Evolutionary conservation across 2,113 vertebrate species (phyloP), one percentile per base, ranked within the genome.

Genomic region (Calidris pugnax): DNA sequence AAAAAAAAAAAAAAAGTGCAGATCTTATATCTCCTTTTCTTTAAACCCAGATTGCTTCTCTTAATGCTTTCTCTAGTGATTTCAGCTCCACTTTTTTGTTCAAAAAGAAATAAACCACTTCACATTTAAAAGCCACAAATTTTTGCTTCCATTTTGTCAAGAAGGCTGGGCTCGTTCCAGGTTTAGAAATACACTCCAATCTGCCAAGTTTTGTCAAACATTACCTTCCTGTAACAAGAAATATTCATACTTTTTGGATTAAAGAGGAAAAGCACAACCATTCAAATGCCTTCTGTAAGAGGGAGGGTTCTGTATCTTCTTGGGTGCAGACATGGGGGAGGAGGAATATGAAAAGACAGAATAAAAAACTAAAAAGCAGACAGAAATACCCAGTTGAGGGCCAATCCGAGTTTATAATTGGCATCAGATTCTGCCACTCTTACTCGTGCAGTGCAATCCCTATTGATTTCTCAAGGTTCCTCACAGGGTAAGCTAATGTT

Each of bases 171-270:
- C 37, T 96, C 30, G 69, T 97, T 97, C 97, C 94, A 94, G 80
- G 87, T 95, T 97, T 97, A 97, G 96, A 97, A 97, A 96, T 90
- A 88, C 53, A 89, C 74, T 96, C 73, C 56, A 80, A 96, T 93
- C 91, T 96, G 97, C 97, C 97, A 97, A 96, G 86, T 96, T 97
- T 97, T 97, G 91, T 97, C 97, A 98, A 96, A 93, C 60, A 69
- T 86, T 96, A 96, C 94, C 94, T 98, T 96, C 74, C 81, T 93
- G 92, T 94, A 90, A 92, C 17, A n/a, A 97, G 93, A 74, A 97
- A 95, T 95, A 95, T 67, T 97, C 93, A 63, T 87, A 76, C 53
- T 94, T 96, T 86, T 78, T 82, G 85, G 57, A 79, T 81, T 93
- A 59, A 84, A 69, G 37, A 78, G 60, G 68, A 81, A 66, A 69